A percentile compares a stretch with the other conserved stretches of the same genome.
These are phyloP conservation scores for Ataeniobius toweri DNA, from an alignment of 2,797 vertebrate genomes.

Conservation along the genomic window DNA sequence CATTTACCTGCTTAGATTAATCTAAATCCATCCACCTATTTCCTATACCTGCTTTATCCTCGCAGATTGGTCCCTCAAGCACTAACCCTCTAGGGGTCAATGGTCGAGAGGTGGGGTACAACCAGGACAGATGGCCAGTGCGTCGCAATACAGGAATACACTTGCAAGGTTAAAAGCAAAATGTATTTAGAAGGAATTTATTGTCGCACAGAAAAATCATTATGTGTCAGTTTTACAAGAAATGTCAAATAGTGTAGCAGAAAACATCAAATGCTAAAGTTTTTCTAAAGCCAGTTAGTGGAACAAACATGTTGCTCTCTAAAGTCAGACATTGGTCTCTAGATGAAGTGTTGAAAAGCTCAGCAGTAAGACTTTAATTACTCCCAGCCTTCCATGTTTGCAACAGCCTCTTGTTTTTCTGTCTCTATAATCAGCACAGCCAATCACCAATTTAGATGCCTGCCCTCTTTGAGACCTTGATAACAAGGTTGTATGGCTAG, in stretches of 20 bases:
- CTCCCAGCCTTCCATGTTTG: slow-evolving; percentile 71
- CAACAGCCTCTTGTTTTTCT: slow-evolving; percentile 60
- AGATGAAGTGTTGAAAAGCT: slow-evolving; percentile 73
- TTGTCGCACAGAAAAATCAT: not conserved
- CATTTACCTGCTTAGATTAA: not conserved
- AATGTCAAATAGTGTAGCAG: not conserved
- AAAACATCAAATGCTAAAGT: not conserved
- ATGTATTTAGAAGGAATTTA: not conserved
- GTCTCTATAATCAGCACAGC: slow-evolving; percentile 67
- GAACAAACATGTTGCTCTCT: slow-evolving; percentile 51
- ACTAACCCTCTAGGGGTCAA: not conserved
- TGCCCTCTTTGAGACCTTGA: slow-evolving; percentile 55
- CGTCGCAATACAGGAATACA: not conserved
- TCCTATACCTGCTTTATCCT: not conserved
- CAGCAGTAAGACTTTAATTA: slow-evolving; percentile 79
- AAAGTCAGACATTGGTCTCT: slow-evolving; percentile 53
- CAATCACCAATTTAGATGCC: slow-evolving; percentile 57
- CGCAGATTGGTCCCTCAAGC: no score
- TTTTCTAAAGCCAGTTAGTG: slow-evolving; percentile 7
- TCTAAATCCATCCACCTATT: not conserved
- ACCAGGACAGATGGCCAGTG: not conserved
- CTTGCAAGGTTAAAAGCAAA: not conserved
- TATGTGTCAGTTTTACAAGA: not conserved
- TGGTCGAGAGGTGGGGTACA: not conserved
- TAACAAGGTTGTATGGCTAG: slow-evolving; percentile 53